Evolutionary conservation across 2,888 invertebrate genomes (phyloP), one percentile per base, ranked within the genome.

Genomic region (Stenotaenia linearis): DNA sequence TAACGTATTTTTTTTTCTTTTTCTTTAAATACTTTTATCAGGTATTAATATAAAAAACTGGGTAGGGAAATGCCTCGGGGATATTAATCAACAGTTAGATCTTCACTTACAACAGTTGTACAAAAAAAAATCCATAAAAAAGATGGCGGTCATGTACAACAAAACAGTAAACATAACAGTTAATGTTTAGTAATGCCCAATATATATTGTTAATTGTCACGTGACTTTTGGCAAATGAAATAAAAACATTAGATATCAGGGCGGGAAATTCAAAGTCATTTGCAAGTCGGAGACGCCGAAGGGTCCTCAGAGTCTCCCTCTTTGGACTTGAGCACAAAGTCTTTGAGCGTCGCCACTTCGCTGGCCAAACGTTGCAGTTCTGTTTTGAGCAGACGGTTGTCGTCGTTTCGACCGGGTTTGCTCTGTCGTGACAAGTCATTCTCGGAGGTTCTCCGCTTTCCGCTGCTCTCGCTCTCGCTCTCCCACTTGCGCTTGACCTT

Each of bases 331-430:
- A 81, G 77, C 50, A 88, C 84, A 82, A 88, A 84, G 80, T 86
- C 87, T 82, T 96, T 95, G 7, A 97, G 90, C 82, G 92, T 93
- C 78, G 94, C 95, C 82, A 97, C 95, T 87, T 97, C 97, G 0
- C 93, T 93, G 40, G 96, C 95, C 28, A 97, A 90, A 83, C 94
- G 90, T 84, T 93, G 94, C 83, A 97, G 89, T 87, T 97, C 93
- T 3, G 92, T 75, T 85, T 94, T 94, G 15, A 96, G 89, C 85
- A 93, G 92, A 79, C 85, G 85, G 83, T 88, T 88, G 82, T 88
- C 88, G 0, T 23, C 28, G 15, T 69, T 69, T 28, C 28, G 25
- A 6, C 69, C 69, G 15, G 69, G 23, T 28, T 69, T 69, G 25
- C 25, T n/a, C 69, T 69, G 23, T 28, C 69, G 10, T 10, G 74